Percentiles rank a stretch among this genome's conserved stretches.
These are phyloP conservation scores for Macropodus opercularis DNA, from an alignment of 2,797 vertebrate genomes.

Conservation along the genomic window DNA sequence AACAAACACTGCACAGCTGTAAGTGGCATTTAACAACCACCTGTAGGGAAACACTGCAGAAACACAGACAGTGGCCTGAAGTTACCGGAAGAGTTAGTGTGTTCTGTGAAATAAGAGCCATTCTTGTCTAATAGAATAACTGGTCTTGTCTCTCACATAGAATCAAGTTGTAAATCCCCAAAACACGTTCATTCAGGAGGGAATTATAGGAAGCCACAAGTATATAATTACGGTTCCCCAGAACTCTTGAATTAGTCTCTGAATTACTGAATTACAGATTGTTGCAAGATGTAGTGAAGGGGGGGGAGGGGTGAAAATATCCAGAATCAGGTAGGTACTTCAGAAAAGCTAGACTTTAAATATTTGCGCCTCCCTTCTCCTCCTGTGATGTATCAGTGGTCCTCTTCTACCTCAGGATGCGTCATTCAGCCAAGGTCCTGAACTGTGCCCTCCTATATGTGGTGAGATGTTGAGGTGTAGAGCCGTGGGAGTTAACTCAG, in stretches of 20 bases:
- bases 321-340: background rate
- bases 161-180: conserved; percentile 2
- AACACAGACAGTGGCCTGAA: too few species aligned
- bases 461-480: conserved; percentile 16
- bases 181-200: too few species aligned
- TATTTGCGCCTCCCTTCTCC: background rate
- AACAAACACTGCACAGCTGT: background rate
- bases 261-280: too few species aligned
- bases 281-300: too few species aligned
- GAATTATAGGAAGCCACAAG: too few species aligned
- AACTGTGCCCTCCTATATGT: conserved; percentile 23
- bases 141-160: conserved; percentile 18
- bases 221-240: too few species aligned
- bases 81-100: too few species aligned
- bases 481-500: conserved; percentile 54
- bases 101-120: too few species aligned
- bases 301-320: too few species aligned
- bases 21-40: too few species aligned
- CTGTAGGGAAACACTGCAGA: too few species aligned
- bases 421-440: conserved; percentile 40
- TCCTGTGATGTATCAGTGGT: background rate
- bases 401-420: conserved; percentile 15
- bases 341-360: background rate
- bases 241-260: too few species aligned
- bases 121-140: conserved; percentile 18